A percentile compares a stretch with the other conserved stretches of the same genome.
Conservation (phyloP, 1,140 invertebrate species). For the Hypothenemus hampei region DNA sequence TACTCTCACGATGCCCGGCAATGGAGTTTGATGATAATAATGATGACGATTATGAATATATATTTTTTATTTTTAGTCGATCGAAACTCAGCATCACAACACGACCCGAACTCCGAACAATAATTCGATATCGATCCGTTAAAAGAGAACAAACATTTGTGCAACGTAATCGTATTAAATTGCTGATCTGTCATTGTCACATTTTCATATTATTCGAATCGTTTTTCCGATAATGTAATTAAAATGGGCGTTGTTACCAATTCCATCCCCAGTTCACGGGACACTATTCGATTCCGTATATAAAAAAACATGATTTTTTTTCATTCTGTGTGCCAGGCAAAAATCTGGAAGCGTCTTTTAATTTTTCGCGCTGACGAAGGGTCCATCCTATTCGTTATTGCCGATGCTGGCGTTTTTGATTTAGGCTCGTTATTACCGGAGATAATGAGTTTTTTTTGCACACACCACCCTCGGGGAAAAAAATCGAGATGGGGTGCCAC, state of each 20-base stretch:
- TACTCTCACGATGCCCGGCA: not conserved
- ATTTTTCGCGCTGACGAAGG: not conserved
- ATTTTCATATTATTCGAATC: slow-evolving; percentile 11
- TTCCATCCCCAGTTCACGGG: too few species aligned
- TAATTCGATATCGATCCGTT: slow-evolving; percentile 12
- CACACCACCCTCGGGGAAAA: slow-evolving; percentile 7
- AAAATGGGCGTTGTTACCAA: slow-evolving; percentile 11
- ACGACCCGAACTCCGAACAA: not conserved
- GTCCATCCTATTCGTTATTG: slow-evolving; percentile 8
- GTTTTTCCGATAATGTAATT: slow-evolving; percentile 1
- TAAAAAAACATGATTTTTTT: too few species aligned
- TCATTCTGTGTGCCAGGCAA: too few species aligned
- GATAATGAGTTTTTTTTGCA: slow-evolving; percentile 22
- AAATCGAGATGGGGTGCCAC: slow-evolving; percentile 13
- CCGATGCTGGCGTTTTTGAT: slow-evolving; percentile 19
- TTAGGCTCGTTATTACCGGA: slow-evolving; percentile 21
- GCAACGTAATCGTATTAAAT: slow-evolving; percentile 17
- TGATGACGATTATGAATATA: too few species aligned
- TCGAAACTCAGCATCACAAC: slow-evolving; percentile 1
- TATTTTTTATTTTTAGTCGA: too few species aligned
- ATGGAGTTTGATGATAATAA: too few species aligned
- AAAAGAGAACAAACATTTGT: slow-evolving; percentile 11
- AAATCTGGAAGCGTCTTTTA: too few species aligned
- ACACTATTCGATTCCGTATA: too few species aligned
- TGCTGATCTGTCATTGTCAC: slow-evolving; percentile 15